A percentile compares a stretch with the other conserved stretches of the same genome.
These are phyloP conservation scores for Notamacropus eugenii DNA, from an alignment of 2,797 vertebrate species.

Conservation along the genomic window DNA sequence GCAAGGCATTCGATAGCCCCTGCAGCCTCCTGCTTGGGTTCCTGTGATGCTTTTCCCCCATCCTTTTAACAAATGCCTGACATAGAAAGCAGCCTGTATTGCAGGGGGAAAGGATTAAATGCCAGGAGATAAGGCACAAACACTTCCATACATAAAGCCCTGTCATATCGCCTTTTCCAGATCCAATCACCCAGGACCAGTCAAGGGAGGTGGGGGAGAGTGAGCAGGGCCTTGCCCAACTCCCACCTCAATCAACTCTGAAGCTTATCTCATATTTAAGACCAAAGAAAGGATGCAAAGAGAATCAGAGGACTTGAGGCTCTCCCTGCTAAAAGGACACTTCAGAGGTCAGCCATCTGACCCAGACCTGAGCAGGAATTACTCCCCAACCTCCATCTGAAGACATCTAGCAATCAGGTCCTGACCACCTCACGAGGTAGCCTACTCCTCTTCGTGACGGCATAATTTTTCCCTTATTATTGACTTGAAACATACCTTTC, in stretches of 20 bases:
- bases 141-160: slow-evolving; percentile 14
- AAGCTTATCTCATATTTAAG: background rate
- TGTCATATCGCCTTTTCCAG: background rate
- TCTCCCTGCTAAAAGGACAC: background rate
- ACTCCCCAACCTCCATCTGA: background rate
- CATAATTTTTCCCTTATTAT: background rate
- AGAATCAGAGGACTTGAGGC: background rate
- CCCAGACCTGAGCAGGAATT: background rate
- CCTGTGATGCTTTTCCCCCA: background rate
- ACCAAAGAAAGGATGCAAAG: background rate
- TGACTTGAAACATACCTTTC: background rate
- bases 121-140: slow-evolving; percentile 31
- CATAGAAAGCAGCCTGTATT: slow-evolving; percentile 33
- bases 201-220: background rate
- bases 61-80: slow-evolving; percentile 34
- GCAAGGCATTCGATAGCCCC: slow-evolving; percentile 42
- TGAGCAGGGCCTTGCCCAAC: background rate
- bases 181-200: background rate
- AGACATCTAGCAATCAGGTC: background rate
- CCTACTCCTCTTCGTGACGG: background rate
- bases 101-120: slow-evolving; percentile 20
- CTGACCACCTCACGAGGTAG: background rate
- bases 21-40: background rate
- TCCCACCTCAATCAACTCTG: background rate
- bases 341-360: background rate